phyloP scores from a whole-genome alignment of 2,797 vertebrate species.

The Mareca penelope region DNA sequence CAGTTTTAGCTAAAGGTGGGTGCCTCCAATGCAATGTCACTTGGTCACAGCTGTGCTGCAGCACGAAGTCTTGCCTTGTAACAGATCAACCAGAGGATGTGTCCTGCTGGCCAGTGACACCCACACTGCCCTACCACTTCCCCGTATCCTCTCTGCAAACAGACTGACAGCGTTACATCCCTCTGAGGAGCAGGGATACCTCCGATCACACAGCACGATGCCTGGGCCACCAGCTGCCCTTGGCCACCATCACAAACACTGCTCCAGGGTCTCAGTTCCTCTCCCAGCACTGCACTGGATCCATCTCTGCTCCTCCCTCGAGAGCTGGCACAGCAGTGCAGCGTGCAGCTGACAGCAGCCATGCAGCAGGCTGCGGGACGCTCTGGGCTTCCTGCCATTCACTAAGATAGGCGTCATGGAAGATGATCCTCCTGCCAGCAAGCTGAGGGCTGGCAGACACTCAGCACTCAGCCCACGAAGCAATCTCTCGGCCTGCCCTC shows the following conservation, averaged over 20 bases:
- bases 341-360: neutral
- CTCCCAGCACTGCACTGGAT: neutral
- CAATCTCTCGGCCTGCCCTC: neutral
- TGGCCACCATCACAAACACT: neutral
- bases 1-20: neutral
- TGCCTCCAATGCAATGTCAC: neutral
- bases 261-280: neutral
- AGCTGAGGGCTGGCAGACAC: conserved; percentile 29
- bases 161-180: accelerated
- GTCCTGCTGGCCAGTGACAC: neutral
- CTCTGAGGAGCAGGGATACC: neutral
- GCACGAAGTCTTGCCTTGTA: neutral
- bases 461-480: conserved; percentile 32
- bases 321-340: neutral
- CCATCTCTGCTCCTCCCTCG: neutral
- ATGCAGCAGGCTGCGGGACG: neutral
- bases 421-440: conserved; percentile 46
- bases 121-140: neutral
- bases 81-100: neutral
- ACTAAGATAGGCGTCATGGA: conserved; percentile 1
- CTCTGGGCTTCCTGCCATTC: conserved; percentile 37
- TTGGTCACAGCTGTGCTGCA: neutral
- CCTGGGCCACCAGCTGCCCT: neutral
- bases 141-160: neutral
- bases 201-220: neutral